Conservation (phyloP, 1,140 invertebrate genomes). For the Zaprionus davidi region DNA sequence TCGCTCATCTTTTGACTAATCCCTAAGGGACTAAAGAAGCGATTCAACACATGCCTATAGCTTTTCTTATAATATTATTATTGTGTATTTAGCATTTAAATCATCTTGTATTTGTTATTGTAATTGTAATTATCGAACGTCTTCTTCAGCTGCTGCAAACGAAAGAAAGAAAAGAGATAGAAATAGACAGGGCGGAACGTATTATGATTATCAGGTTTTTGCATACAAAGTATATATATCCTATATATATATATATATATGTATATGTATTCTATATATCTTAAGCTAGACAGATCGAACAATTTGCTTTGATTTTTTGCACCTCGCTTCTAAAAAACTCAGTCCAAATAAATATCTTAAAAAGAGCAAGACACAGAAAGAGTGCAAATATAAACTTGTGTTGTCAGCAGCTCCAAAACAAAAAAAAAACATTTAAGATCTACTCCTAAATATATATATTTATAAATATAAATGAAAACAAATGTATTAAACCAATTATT, state of each 20-base stretch:
- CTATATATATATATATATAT: neutral
- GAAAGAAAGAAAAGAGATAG: neutral
- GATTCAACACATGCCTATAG: constrained; percentile 1
- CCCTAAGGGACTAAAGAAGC: neutral
- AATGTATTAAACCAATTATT: constrained; percentile 54
- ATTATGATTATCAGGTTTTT: constrained; percentile 26
- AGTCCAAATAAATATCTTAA: constrained; percentile 1
- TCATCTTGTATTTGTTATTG: constrained; percentile 37
- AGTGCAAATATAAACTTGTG: neutral
- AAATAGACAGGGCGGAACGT: neutral
- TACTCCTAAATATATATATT: constrained; percentile 12
- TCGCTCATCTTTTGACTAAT: neutral
- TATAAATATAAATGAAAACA: neutral
- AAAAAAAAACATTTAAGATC: neutral
- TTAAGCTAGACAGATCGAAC: constrained; percentile 17
- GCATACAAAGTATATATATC: constrained; percentile 10
- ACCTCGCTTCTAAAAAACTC: constrained; percentile 7
- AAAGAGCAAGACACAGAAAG: neutral
- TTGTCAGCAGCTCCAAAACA: neutral
- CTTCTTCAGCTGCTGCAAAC: constrained; percentile 26
- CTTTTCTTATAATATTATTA: constrained; percentile 15
- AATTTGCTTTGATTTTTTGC: constrained; percentile 7
- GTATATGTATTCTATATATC: neutral
- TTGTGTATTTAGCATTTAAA: constrained; percentile 49
- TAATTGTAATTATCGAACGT: constrained; percentile 33